These are phyloP conservation scores for Tipula lateralis DNA, from an alignment of 2,888 invertebrate species.

Conservation along the genomic window DNA sequence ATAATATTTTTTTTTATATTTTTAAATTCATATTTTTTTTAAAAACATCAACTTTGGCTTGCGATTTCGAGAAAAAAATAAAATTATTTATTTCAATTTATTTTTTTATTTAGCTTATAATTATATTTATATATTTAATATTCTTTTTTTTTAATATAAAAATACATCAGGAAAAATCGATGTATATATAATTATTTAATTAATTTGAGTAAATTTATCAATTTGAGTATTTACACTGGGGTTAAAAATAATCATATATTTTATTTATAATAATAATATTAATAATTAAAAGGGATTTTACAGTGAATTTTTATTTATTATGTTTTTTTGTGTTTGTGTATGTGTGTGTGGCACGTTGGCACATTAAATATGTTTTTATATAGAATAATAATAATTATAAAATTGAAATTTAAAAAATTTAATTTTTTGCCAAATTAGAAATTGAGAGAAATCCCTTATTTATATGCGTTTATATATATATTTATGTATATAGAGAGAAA, in stretches of 20 bases:
- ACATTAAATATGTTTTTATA: conserved; percentile 7
- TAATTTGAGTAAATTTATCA: conserved; percentile 7
- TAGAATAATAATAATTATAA: neutral
- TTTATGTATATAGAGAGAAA: neutral
- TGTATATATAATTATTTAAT: neutral
- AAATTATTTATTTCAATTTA: conserved; percentile 14
- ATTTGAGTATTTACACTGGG: conserved; percentile 20
- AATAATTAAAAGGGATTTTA: neutral
- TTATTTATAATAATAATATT: neutral
- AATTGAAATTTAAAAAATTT: neutral
- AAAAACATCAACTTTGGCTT: conserved; percentile 30
- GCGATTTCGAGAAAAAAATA: conserved; percentile 28
- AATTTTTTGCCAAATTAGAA: neutral
- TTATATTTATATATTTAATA: conserved; percentile 3
- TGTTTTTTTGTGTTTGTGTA: neutral
- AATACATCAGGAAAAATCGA: conserved; percentile 24
- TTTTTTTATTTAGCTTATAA: neutral
- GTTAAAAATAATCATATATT: neutral
- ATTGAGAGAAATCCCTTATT: neutral
- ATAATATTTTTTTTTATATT: neutral
- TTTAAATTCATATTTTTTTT: conserved; percentile 6
- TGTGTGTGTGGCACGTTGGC: conserved; percentile 11
- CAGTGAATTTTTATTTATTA: neutral
- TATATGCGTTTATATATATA: neutral
- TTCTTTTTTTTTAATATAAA: neutral